phyloP scores from a whole-genome alignment of 2,113 vertebrate species.

The Aramus guarauna region DNA sequence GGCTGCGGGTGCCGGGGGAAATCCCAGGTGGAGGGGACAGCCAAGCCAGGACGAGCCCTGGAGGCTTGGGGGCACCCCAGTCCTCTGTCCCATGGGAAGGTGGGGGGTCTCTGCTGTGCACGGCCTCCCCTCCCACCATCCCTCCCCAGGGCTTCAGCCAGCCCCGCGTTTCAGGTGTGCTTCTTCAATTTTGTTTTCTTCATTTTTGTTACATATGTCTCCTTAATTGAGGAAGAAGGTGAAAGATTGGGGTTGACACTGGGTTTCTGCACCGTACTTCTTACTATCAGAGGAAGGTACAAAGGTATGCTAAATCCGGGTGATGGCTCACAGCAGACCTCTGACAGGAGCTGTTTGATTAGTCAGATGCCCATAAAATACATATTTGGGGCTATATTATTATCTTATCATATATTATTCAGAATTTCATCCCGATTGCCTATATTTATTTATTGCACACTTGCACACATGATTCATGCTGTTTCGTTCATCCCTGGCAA shows the following conservation, averaged over 20 bases:
- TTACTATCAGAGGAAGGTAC: not conserved
- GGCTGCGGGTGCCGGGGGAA: not conserved
- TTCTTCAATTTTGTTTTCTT: not conserved
- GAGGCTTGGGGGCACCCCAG: not conserved
- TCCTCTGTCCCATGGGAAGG: not conserved
- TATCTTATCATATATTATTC: not conserved
- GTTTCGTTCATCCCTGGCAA: not conserved
- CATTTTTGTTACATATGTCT: not conserved
- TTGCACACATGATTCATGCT: not conserved
- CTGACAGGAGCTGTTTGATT: not conserved
- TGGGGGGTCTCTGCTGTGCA: not conserved
- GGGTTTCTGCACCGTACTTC: not conserved
- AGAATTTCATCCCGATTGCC: not conserved
- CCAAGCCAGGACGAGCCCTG: not conserved
- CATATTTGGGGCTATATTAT: not conserved
- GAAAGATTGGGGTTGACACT: not conserved
- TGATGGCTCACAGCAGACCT: not conserved
- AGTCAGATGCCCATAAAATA: not conserved
- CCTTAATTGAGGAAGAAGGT: not conserved
- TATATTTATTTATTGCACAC: not conserved
- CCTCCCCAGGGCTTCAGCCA: not conserved
- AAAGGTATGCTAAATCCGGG: not conserved
- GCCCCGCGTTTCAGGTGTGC: rapidly evolving
- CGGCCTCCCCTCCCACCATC: not conserved
- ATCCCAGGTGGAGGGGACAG: rapidly evolving